phyloP scores from a whole-genome alignment of 2,113 vertebrate genomes.

The Phainopepla nitens region DNA sequence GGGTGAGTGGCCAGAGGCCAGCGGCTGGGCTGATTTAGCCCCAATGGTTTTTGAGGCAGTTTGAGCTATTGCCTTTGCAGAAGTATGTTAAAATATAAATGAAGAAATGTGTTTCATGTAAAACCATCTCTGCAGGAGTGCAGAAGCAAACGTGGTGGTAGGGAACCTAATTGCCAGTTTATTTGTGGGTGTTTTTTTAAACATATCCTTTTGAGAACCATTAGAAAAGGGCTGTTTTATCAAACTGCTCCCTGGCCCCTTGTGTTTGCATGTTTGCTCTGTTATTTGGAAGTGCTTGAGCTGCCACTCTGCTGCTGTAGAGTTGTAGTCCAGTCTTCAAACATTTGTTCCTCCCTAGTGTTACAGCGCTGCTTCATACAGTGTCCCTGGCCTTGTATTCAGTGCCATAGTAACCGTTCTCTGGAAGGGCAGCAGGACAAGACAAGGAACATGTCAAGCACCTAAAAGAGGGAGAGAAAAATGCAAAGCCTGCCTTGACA shows the following conservation, averaged over 20 bases:
- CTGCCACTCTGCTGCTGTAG: not conserved
- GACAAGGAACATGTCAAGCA: not conserved
- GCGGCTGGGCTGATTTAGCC: not conserved
- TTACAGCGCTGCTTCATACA: not conserved
- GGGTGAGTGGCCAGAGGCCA: not conserved
- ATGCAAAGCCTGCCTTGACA: not conserved
- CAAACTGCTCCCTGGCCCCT: not conserved
- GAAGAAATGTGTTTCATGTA: not conserved
- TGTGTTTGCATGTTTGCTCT: not conserved
- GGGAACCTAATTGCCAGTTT: not conserved
- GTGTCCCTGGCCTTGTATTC: not conserved
- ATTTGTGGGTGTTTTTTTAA: not conserved
- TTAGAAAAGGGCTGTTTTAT: not conserved
- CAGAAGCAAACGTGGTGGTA: not conserved
- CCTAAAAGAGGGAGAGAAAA: not conserved
- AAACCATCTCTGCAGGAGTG: not conserved
- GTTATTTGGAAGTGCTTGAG: not conserved
- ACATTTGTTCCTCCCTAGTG: not conserved
- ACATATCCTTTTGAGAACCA: not conserved
- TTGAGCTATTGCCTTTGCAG: not conserved
- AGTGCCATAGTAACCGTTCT: not conserved
- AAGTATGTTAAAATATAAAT: constrained; percentile 29
- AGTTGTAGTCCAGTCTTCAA: not conserved
- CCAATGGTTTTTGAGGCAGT: not conserved
- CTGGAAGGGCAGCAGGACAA: not conserved